Conservation (phyloP, 1,140 invertebrate genomes). For the Bombus affinis region DNA sequence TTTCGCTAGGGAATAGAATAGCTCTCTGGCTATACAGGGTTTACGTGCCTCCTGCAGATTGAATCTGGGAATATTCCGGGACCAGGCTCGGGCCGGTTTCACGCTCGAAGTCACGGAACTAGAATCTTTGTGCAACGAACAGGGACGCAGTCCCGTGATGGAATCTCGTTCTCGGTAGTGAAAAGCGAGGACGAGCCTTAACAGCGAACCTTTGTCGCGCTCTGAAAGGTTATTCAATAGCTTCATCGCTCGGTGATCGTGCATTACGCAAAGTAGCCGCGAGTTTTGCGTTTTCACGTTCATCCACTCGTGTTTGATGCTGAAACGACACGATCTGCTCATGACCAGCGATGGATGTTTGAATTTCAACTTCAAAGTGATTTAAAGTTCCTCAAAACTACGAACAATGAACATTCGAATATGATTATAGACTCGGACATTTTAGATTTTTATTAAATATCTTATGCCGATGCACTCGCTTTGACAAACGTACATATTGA, state of each 20-base stretch:
- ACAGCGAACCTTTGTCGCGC: background rate
- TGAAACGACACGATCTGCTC: too few species aligned
- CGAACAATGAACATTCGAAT: too few species aligned
- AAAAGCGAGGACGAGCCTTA: background rate
- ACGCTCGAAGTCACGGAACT: slow-evolving; percentile 52
- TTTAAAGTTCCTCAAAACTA: too few species aligned
- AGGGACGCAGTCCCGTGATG: slow-evolving; percentile 1
- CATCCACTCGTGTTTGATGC: background rate
- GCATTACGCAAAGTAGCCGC: background rate
- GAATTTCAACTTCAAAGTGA: too few species aligned
- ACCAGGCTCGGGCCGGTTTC: slow-evolving; percentile 42
- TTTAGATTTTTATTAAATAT: too few species aligned
- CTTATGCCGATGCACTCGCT: too few species aligned
- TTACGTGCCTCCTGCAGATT: slow-evolving; percentile 61
- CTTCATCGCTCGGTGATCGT: slow-evolving; percentile 1
- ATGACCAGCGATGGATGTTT: too few species aligned
- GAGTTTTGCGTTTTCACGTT: background rate
- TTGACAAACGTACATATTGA: too few species aligned
- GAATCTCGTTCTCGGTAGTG: slow-evolving; percentile 6
- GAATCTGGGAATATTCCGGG: slow-evolving; percentile 55
- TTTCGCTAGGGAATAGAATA: slow-evolving; percentile 48
- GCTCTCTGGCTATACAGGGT: slow-evolving; percentile 36
- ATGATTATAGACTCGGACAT: too few species aligned
- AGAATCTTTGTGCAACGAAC: slow-evolving; percentile 49
- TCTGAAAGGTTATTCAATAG: slow-evolving; percentile 4